Percentiles rank a stretch among this genome's conserved stretches.
phyloP scores from a whole-genome alignment of 1,140 invertebrate genomes.

The Drosophila tsacasi region DNA sequence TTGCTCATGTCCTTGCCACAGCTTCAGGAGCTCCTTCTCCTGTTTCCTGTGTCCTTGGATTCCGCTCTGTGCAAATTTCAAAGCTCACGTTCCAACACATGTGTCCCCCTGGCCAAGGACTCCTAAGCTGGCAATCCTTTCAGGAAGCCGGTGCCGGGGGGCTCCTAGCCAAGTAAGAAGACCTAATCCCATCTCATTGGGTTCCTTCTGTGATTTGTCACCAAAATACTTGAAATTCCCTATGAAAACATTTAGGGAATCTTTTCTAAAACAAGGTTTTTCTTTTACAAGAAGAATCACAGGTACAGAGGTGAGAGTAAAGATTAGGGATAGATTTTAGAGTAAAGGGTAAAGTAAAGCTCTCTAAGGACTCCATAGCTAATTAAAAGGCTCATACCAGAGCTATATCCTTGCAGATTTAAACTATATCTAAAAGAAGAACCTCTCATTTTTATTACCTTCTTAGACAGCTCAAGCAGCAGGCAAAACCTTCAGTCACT shows the following conservation, averaged over 20 bases:
- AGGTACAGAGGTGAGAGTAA: background rate
- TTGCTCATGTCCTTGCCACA: background rate
- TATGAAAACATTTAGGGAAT: background rate
- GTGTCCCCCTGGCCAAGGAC: conserved; percentile 9
- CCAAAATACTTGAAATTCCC: too few relatives aligned
- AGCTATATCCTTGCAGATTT: background rate
- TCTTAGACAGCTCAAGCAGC: background rate
- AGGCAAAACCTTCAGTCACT: background rate
- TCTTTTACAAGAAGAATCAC: background rate
- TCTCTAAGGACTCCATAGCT: background rate
- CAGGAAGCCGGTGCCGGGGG: too few relatives aligned
- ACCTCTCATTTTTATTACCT: background rate
- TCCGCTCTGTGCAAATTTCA: conserved; percentile 44
- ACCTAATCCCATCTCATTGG: too few relatives aligned
- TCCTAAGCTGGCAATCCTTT: background rate
- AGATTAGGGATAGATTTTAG: background rate
- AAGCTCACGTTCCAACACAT: conserved; percentile 48
- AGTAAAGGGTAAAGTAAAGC: background rate
- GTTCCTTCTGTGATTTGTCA: background rate
- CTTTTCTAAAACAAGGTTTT: background rate
- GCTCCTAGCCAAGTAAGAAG: background rate
- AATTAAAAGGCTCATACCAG: background rate
- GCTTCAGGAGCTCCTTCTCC: background rate
- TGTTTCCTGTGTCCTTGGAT: conserved; percentile 8
- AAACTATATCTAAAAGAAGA: too few relatives aligned